Evolutionary conservation across 1,140 invertebrate species (phyloP), one percentile per base, ranked within the genome.

Genomic region (Drosophila guanche): DNA sequence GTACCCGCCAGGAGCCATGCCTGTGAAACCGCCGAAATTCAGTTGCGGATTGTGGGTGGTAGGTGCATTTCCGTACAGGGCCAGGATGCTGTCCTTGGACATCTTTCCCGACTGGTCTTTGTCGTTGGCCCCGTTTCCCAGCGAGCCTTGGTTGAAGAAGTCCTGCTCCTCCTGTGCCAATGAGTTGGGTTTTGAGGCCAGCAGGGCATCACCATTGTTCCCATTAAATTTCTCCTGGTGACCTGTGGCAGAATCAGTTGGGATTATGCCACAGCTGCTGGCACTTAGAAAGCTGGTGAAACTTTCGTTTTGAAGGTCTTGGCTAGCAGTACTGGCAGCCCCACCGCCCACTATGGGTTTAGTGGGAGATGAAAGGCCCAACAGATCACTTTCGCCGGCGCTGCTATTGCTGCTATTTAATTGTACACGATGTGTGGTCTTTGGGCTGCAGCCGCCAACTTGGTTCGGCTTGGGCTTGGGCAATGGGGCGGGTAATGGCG

Each of bases 81-180:
- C 97, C 90, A 99, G 92, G 92, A 99, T 98, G 90, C 97, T 98
- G 85, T 98, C 97, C 92, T 97, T 98, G 23, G 96, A 97, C 91
- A 98, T 93, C 92, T 97, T 97, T 69, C 95, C 95, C 77, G 95
- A 95, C 72, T 95, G 95, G 76, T 95, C 93, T 33, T 94, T 94
- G 0, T 95, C 94, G 41, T 42, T 70, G 52, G 51, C 58, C 4
- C 43, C 93, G n/a, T 95, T 59, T 2, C 94, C 93, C 2, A 91
- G 66, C 29, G 89, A 80, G 8, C 89, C 85, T 91, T 97, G 96
- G 92, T 96, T 97, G 88, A 98, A 98, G 92, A 98, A 98, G 91
- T 95, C 96, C 71, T 97, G 95, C 86, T 98, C 96, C 90, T 98
- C 97, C 2, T 94, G 93, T 89, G 95, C 95, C 62, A 93, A 86